Evolutionary conservation across 2,797 vertebrate species (phyloP), one percentile per base, ranked within the genome.

Genomic region (Melanogrammus aeglefinus): DNA sequence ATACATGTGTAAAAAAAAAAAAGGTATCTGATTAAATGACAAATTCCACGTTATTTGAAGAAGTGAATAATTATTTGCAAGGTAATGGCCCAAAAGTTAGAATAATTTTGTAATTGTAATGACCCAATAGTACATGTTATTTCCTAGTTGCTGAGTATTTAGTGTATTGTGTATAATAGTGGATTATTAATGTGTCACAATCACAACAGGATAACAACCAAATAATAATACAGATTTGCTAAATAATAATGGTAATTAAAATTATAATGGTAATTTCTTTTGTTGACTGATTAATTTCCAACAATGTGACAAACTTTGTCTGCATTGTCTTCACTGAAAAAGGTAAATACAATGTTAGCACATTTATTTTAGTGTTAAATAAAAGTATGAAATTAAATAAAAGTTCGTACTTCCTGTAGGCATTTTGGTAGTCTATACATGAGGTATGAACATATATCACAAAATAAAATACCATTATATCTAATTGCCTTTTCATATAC

Each of bases 141-240:
- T 69, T 27, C 57, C 57, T n/a, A 63, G 57, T 63, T 24, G 2
- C 51, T n/a, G 51, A 69, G n/a, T 69, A 69, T 69, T 69, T 69
- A 69, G 63, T 27, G 63, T 27, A 27, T 69, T 27, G 63, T 69
- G 80, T 13, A 77, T 27, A 29, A 8, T 24, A 74, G 41, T 4
- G 0, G 3, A 76, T 44, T 75, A 35, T 39, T 76, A 74, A 63
- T 76, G 12, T 36, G 66, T 3, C 12, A 39, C 10, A 81, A 75
- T 5, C 76, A 51, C 44, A 72, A 63, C 9, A 24, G n/a, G 21
- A 51, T 36, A 38, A 78, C 8, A 72, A 69, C 47, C n/a, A n/a
- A 10, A 66, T 12, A 71, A 21, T 79, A 76, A 74, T 38, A 75
- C 39, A 13, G 76, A 39, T 75, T 6, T 69, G 13, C 24, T 71